These are phyloP conservation scores for Diarsia dahlii DNA, from an alignment of 2,888 invertebrate species.

Conservation along the genomic window DNA sequence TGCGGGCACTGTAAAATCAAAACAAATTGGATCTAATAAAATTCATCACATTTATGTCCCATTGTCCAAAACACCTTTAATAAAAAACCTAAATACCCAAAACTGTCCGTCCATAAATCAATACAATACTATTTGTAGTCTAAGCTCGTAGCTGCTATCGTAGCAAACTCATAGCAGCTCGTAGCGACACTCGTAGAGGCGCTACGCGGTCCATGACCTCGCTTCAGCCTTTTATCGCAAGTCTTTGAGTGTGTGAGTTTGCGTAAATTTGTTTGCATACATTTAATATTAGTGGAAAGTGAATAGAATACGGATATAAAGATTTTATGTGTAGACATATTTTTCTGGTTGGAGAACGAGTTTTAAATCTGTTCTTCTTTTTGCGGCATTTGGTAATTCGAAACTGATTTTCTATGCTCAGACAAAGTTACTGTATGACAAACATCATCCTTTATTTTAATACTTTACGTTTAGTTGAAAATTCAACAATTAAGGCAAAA, in stretches of 20 bases:
- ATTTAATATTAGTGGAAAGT: constrained; percentile 50
- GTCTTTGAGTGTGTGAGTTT: constrained; percentile 57
- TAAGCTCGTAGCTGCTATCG: constrained; percentile 60
- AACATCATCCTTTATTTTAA: too few species aligned
- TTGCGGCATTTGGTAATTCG: too few species aligned
- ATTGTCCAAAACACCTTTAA: constrained; percentile 11
- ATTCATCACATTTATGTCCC: neutral
- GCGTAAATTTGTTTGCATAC: constrained; percentile 68
- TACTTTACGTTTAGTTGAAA: too few species aligned
- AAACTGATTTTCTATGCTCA: too few species aligned
- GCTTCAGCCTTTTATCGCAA: constrained; percentile 66
- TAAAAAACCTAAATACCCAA: constrained; percentile 42
- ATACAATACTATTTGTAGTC: constrained; percentile 59
- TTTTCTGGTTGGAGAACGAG: constrained; percentile 29
- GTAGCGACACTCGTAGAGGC: constrained; percentile 65
- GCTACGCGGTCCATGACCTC: constrained; percentile 65
- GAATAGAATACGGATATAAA: constrained; percentile 32
- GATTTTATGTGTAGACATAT: constrained; percentile 24
- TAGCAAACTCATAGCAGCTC: constrained; percentile 68
- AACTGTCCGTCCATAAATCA: constrained; percentile 54
- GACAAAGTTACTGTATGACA: too few species aligned
- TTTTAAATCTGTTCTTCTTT: neutral
- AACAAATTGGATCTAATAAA: neutral
- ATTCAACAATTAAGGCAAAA: too few species aligned
- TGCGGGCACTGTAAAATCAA: neutral